Conservation (phyloP, 1,140 invertebrate genomes). For the Ceratina australensis region DNA sequence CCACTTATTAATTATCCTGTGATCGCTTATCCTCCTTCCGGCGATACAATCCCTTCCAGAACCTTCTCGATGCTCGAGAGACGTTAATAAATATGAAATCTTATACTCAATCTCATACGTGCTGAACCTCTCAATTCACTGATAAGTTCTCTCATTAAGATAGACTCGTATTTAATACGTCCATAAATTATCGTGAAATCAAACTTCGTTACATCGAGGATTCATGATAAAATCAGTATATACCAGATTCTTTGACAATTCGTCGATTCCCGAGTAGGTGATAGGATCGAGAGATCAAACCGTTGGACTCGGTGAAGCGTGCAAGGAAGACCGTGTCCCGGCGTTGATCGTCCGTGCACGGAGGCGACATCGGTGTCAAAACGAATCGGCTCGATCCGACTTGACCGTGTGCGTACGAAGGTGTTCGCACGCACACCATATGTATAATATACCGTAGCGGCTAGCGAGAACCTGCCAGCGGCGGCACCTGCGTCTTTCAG, state of each 20-base stretch:
- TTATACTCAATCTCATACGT: too few species aligned
- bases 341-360: neutral
- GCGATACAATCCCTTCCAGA: neutral
- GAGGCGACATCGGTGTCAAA: constrained; percentile 25
- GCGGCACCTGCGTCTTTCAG: neutral
- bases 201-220: too few species aligned
- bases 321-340: neutral
- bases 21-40: neutral
- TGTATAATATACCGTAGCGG: neutral
- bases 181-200: too few species aligned
- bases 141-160: too few species aligned
- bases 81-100: too few species aligned
- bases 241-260: too few species aligned
- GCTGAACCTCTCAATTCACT: too few species aligned
- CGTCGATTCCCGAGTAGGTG: too few species aligned
- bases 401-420: neutral
- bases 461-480: constrained; percentile 9
- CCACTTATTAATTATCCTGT: constrained; percentile 17
- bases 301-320: neutral
- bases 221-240: too few species aligned
- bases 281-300: neutral
- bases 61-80: too few species aligned
- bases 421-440: too few species aligned
- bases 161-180: too few species aligned
- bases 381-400: constrained; percentile 21